These are phyloP conservation scores for Hesperophylax magnus DNA, from an alignment of 1,140 invertebrate species.

Conservation along the genomic window DNA sequence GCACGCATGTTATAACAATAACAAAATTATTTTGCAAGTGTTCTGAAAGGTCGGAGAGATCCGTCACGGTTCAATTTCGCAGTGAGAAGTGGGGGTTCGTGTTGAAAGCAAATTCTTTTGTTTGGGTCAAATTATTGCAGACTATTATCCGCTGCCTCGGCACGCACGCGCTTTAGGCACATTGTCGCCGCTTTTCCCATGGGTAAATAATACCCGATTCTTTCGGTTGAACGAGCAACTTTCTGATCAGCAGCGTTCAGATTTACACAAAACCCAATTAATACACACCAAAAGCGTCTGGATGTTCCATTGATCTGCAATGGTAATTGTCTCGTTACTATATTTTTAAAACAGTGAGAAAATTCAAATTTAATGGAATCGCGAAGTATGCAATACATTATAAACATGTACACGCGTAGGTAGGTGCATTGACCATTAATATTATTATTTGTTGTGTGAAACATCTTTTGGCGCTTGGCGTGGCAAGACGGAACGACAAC, in stretches of 20 bases:
- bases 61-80: background rate
- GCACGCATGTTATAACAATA: no score
- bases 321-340: no score
- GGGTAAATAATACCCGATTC: background rate
- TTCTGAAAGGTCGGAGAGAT: slow-evolving; percentile 15
- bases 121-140: slow-evolving; percentile 6
- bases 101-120: slow-evolving; percentile 17
- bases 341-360: no score
- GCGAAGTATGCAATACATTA: no score
- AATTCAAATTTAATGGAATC: no score
- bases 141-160: background rate
- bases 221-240: background rate
- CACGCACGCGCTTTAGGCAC: slow-evolving; percentile 7
- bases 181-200: slow-evolving; percentile 7
- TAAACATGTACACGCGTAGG: no score
- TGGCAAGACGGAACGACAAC: no score
- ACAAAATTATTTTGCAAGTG: background rate
- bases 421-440: no score
- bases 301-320: background rate
- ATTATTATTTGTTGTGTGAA: no score
- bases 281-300: background rate
- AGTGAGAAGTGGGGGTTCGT: background rate
- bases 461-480: no score
- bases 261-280: no score
- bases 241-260: no score